Evolutionary conservation across 2,113 vertebrate genomes (phyloP).

Genomic region (Monarcha castaneiventris): DNA sequence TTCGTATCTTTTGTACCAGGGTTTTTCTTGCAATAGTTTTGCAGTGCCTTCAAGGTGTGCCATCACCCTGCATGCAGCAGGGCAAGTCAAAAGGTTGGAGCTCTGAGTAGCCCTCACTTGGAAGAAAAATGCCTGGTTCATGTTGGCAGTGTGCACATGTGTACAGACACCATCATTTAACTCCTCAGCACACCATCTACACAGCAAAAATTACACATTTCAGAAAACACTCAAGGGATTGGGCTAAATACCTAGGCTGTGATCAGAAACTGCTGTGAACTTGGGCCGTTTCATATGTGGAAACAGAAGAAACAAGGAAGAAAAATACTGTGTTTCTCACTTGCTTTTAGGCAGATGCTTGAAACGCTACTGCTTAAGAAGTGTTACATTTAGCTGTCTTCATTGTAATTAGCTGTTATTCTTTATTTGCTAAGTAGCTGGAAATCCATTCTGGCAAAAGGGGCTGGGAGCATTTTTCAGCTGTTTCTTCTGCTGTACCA

Average conservation of each 20-base stretch:
- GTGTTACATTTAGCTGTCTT: not conserved
- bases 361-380: not conserved
- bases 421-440: conserved; percentile 4
- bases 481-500: not conserved
- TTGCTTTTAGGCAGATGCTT: not conserved
- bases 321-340: not conserved
- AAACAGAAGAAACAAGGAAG: not conserved
- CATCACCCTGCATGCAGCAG: accelerated
- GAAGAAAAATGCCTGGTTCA: not conserved
- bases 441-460: not conserved
- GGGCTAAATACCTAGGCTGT: not conserved
- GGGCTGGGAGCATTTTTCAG: conserved; percentile 13
- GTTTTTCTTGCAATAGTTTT: not conserved
- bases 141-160: accelerated
- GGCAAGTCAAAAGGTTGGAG: not conserved
- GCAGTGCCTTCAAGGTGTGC: not conserved
- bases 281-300: accelerated
- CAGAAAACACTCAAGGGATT: not conserved
- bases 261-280: too few species aligned
- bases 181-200: accelerated
- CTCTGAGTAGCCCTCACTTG: not conserved
- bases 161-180: not conserved
- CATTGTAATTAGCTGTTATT: not conserved
- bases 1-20: accelerated
- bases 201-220: not conserved